A percentile compares a stretch with the other conserved stretches of the same genome.
phyloP scores from a whole-genome alignment of 2,797 vertebrate genomes.

The Protosalanx chinensis region DNA sequence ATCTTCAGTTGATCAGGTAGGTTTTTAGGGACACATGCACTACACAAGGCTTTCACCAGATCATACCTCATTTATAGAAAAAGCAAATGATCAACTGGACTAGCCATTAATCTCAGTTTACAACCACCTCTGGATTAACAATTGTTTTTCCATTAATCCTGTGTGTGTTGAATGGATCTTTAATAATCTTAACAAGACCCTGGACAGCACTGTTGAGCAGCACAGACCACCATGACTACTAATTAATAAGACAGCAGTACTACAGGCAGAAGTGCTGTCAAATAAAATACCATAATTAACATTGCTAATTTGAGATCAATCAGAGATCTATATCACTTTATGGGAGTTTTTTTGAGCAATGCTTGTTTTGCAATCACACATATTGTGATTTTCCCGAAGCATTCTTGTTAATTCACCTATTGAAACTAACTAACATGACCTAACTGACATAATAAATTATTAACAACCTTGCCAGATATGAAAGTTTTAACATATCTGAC shows the following conservation, averaged over 20 bases:
- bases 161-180: neutral
- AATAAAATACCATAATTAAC: neutral
- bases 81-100: neutral
- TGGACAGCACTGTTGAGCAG: neutral
- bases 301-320: neutral
- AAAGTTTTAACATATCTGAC: neutral
- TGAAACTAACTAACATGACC: neutral
- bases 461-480: neutral
- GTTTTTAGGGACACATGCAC: conserved; percentile 21
- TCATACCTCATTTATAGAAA: conserved; percentile 10
- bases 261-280: neutral
- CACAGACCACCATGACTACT: neutral
- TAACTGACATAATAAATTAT: neutral
- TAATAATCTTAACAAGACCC: neutral
- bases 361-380: neutral
- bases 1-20: conserved; percentile 37
- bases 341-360: neutral
- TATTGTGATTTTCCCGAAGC: neutral
- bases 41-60: conserved; percentile 18
- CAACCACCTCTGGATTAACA: neutral
- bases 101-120: neutral
- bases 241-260: too few relatives aligned
- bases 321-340: neutral
- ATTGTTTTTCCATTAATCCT: neutral
- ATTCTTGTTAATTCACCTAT: too few relatives aligned